Conservation (phyloP, 2,888 invertebrate species). For the Zaprionus bogoriensis region DNA sequence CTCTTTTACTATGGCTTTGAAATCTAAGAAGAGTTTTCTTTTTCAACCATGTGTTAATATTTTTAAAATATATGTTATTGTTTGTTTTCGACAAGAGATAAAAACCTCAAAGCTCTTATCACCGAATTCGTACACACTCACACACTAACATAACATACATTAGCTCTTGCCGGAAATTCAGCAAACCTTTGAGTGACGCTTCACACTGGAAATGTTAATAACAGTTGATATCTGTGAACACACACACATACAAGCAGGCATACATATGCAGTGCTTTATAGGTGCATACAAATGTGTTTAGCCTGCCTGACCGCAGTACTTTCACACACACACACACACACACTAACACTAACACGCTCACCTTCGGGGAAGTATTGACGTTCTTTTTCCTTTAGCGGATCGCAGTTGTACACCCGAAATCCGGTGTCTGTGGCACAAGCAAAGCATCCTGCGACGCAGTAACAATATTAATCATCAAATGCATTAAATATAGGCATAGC, state of each 20-base stretch:
- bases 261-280: too few relatives aligned
- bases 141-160: background rate
- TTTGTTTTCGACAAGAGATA: too few relatives aligned
- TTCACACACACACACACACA: background rate
- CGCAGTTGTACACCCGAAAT: slow-evolving; percentile 97
- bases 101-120: too few relatives aligned
- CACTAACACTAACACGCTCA: slow-evolving; percentile 15
- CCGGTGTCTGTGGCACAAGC: slow-evolving; percentile 98
- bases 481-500: slow-evolving; percentile 12
- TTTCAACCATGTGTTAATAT: too few relatives aligned
- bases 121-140: too few relatives aligned
- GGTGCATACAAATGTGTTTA: background rate
- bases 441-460: slow-evolving; percentile 91
- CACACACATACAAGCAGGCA: too few relatives aligned
- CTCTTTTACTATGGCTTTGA: too few relatives aligned
- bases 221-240: background rate
- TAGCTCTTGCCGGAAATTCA: background rate
- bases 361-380: slow-evolving; percentile 95
- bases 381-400: slow-evolving; percentile 98
- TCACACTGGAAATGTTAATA: background rate
- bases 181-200: background rate
- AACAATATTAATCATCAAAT: slow-evolving; percentile 9
- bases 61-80: too few relatives aligned
- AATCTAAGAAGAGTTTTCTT: too few relatives aligned
- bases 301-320: background rate